Conservation (phyloP, 2,888 invertebrate species). For the Luperina testacea region DNA sequence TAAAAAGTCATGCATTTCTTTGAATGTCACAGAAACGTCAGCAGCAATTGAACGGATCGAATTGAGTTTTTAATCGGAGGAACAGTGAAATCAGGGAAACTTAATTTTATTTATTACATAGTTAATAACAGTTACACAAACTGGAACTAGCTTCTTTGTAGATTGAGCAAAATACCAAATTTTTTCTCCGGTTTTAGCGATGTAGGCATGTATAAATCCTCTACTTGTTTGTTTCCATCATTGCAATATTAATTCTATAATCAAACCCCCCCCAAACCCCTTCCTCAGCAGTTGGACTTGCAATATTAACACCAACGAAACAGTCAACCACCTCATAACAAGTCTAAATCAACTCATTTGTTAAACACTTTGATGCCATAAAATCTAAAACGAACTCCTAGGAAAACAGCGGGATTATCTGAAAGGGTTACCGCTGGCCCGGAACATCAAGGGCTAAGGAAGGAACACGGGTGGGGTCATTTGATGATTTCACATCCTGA, state of each 20-base stretch:
- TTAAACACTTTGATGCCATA: no score
- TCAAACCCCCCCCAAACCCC: no score
- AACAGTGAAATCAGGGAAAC: not conserved
- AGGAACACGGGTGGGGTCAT: no score
- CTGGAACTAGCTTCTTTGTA: not conserved
- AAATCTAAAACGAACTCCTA: not conserved
- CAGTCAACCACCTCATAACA: not conserved
- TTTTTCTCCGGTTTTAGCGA: not conserved
- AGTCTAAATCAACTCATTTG: not conserved
- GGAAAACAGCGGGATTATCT: no score
- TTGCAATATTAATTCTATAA: not conserved
- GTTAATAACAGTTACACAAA: no score
- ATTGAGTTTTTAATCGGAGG: not conserved
- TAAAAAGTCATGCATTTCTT: not conserved
- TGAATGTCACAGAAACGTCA: not conserved
- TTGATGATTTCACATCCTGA: no score
- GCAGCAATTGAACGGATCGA: no score
- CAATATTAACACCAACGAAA: not conserved
- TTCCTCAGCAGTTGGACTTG: no score
- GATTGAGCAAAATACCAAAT: not conserved
- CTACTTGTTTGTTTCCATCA: not conserved
- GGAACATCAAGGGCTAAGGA: no score
- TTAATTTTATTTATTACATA: no score
- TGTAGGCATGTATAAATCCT: not conserved
- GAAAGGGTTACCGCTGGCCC: no score